Conservation (phyloP, 2,797 vertebrate genomes). For the Aotus griseimembra region DNA sequence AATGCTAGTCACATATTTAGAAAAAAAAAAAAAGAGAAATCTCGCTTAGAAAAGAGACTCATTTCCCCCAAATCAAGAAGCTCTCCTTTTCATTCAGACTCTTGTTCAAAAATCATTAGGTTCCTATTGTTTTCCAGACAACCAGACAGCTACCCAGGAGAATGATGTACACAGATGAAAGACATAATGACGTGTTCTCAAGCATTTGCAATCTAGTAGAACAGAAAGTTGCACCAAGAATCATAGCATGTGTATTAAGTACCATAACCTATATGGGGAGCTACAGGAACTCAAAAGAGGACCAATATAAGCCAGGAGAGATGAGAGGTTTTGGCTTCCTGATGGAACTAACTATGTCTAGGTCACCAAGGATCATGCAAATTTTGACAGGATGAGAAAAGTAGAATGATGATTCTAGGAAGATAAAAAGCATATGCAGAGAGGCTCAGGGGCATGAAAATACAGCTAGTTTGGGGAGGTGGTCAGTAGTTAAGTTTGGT, state of each 20-base stretch:
- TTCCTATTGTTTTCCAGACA: background rate
- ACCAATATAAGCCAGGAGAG: background rate
- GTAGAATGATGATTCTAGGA: background rate
- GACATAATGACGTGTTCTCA: background rate
- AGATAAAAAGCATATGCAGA: background rate
- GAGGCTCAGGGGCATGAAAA: background rate
- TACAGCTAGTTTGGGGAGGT: background rate
- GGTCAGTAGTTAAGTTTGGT: background rate
- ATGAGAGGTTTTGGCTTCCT: background rate
- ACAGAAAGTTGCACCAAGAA: background rate
- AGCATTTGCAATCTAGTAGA: background rate
- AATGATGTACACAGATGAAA: background rate
- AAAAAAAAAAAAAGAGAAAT: too few species aligned
- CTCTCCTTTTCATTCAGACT: background rate
- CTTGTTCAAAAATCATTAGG: background rate
- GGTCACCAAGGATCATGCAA: background rate
- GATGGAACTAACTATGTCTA: background rate
- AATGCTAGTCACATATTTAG: background rate
- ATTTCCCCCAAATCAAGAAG: background rate
- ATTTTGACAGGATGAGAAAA: background rate
- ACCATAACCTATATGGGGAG: background rate
- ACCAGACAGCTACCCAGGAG: background rate
- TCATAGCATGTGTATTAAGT: background rate
- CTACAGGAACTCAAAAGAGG: background rate
- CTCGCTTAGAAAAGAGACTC: background rate